Evolutionary conservation across 2,888 invertebrate species (phyloP), one percentile per base, ranked within the genome.

Genomic region (Aporophyla lueneburgensis): DNA sequence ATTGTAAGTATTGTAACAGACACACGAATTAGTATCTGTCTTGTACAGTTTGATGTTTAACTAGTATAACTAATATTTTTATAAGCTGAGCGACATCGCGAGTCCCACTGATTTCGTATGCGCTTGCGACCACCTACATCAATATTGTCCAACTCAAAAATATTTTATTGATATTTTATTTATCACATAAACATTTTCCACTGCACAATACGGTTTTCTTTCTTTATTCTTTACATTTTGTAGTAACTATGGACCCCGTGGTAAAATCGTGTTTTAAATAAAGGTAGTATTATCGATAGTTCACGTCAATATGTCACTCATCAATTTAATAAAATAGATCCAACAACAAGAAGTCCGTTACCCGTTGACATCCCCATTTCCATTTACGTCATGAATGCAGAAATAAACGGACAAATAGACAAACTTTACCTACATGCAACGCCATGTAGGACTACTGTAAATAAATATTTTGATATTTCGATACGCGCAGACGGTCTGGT

Each of bases 401-500:
- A 75, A 85, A 83, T 79, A 86, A 77, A 82, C 69, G 2, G 7
- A 59, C 33, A 72, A 43, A 73, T 40, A 69, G 78, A 75, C 74
- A 71, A 67, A 71, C 58, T 84, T 83, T 85, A 71, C 10, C 10
- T 12, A 46, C 69, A 85, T 77, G 49, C 49, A 72, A 65, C 71
- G 70, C 69, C 70, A 82, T 85, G 87, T 84, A 40, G 27, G 59
- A 0, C 83, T 78, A 78, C 73, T 74, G 81, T 83, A 84, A 86
- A 88, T 88, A 88, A 87, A 84, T 74, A 88, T 86, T 87, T 87
- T 88, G 81, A 87, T 85, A 74, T 81, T 76, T 78, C 71, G 78
- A 83, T 81, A 74, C 73, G 62, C 62, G 62, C 71, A 46, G 74
- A 67, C 79, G 76, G 73, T 82, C 78, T 86, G 84, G 81, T 83